Conservation (phyloP, 2,113 vertebrate species). For the Vombatus ursinus region DNA sequence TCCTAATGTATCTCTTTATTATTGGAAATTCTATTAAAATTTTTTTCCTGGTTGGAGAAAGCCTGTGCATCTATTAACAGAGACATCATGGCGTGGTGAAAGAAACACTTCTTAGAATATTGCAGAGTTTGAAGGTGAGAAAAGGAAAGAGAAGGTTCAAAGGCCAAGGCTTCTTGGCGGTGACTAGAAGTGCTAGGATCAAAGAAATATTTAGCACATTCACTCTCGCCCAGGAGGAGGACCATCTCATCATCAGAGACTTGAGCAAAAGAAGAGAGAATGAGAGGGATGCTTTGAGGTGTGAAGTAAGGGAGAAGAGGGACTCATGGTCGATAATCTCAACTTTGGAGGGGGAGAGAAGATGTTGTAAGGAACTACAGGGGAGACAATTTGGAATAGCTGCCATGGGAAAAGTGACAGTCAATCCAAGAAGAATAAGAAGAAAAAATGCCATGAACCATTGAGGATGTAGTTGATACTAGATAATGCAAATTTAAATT, state of each 20-base stretch:
- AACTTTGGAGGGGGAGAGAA: not conserved
- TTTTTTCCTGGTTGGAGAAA: no score
- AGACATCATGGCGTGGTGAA: no score
- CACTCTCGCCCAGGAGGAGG: not conserved
- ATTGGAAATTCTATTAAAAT: no score
- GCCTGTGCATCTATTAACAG: no score
- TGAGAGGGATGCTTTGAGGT: not conserved
- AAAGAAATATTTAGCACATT: not conserved
- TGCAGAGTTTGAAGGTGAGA: not conserved
- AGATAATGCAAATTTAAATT: not conserved
- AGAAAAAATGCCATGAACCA: not conserved
- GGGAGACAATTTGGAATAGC: not conserved
- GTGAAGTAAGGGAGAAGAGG: not conserved
- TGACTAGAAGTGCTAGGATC: not conserved
- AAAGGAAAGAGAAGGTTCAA: not conserved
- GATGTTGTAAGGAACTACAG: not conserved
- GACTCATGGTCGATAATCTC: not conserved
- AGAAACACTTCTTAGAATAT: not conserved
- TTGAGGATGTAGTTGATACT: not conserved
- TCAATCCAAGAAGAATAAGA: not conserved
- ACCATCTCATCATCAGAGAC: not conserved
- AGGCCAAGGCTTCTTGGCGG: not conserved
- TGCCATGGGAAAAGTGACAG: not conserved
- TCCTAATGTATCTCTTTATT: no score
- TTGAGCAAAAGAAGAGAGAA: not conserved